Percentiles rank a stretch among this genome's conserved stretches.
Evolutionary conservation across 2,888 invertebrate species (phyloP).

Genomic region (Athalia cordata): DNA sequence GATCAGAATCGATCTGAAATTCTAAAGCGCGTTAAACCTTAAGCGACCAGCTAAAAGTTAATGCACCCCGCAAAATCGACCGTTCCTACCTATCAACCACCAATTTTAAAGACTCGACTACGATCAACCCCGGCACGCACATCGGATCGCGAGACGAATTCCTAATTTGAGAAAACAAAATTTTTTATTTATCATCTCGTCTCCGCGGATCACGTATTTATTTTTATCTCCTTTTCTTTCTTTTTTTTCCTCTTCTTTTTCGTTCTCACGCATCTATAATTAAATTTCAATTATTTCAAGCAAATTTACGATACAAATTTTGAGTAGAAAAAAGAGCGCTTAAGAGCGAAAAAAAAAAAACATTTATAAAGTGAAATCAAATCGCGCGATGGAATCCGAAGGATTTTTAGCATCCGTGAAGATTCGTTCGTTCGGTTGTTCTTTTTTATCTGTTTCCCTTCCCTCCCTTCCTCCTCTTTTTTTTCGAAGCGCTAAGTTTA

Average conservation of each 20-base stretch:
- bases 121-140: neutral
- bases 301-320: no score
- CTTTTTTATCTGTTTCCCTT: no score
- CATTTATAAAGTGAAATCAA: neutral
- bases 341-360: neutral
- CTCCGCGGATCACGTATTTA: neutral
- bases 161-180: neutral
- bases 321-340: neutral
- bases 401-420: neutral
- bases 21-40: neutral
- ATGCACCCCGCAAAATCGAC: slow-evolving; percentile 36
- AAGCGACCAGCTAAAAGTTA: slow-evolving; percentile 42
- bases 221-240: no score
- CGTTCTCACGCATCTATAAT: no score
- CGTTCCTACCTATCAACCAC: slow-evolving; percentile 7
- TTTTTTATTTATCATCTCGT: neutral
- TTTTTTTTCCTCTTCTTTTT: no score
- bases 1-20: no score
- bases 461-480: no score
- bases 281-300: no score
- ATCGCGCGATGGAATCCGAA: neutral
- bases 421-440: neutral
- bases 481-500: slow-evolving; percentile 24
- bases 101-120: slow-evolving; percentile 12
- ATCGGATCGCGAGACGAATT: slow-evolving; percentile 20